phyloP scores from a whole-genome alignment of 2,888 invertebrate genomes.

The Caenorhabditis uteleia region DNA sequence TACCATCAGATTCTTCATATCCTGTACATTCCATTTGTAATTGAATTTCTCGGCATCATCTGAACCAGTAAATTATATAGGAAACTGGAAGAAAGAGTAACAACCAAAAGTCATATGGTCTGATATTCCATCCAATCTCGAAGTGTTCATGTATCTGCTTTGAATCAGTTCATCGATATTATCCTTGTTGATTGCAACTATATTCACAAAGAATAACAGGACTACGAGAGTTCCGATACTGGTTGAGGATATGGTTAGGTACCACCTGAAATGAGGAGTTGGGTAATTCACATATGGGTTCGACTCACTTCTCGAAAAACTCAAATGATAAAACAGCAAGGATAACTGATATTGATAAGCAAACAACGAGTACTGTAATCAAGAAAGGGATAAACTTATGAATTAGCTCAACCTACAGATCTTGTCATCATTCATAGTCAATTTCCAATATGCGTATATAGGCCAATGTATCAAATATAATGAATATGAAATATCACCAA shows the following conservation, averaged over 20 bases:
- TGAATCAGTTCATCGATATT: background rate
- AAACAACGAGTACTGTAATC: constrained; percentile 5
- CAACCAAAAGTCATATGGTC: constrained; percentile 18
- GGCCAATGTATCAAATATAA: constrained; percentile 24
- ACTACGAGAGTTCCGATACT: constrained; percentile 4
- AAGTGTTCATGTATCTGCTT: no score
- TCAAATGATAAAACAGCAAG: constrained; percentile 10
- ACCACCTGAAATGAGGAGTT: no score
- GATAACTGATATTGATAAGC: constrained; percentile 4
- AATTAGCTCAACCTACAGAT: background rate
- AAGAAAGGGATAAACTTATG: background rate
- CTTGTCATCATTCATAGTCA: constrained; percentile 3
- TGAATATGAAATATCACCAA: constrained; percentile 24
- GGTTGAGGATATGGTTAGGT: constrained; percentile 4
- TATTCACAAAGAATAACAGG: constrained; percentile 4
- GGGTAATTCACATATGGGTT: no score
- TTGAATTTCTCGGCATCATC: constrained; percentile 11
- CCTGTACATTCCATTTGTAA: constrained; percentile 4
- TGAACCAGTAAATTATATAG: constrained; percentile 4
- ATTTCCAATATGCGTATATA: constrained; percentile 13
- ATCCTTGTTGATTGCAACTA: constrained; percentile 6
- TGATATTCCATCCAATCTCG: background rate
- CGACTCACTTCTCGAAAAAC: constrained; percentile 12
- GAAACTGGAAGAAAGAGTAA: background rate
- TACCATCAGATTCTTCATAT: background rate